Evolutionary conservation across 2,797 vertebrate species (phyloP).

Genomic region (Siniperca obscura): DNA sequence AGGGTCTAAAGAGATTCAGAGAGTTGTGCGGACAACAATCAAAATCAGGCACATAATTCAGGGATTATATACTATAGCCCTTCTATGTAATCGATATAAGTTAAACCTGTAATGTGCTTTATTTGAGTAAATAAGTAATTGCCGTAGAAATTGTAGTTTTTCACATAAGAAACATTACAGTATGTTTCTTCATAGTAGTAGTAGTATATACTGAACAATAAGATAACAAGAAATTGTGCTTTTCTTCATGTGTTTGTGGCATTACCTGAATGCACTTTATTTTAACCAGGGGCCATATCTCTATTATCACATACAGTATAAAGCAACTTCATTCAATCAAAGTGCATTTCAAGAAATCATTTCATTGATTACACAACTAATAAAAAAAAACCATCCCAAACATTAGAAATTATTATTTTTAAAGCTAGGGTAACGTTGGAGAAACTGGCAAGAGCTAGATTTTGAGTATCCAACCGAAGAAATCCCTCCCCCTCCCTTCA

Average conservation of each 20-base stretch:
- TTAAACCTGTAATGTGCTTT: constrained; percentile 18
- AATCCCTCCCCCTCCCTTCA: no score
- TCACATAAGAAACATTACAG: background rate
- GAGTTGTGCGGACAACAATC: constrained; percentile 66
- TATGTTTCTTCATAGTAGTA: background rate
- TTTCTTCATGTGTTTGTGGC: background rate
- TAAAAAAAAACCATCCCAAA: background rate
- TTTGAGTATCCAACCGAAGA: no score
- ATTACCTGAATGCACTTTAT: constrained; percentile 10
- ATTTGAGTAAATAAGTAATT: constrained; percentile 23
- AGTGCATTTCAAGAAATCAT: constrained; percentile 1
- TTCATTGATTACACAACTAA: background rate
- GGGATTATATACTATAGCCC: constrained; percentile 56
- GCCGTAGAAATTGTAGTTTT: constrained; percentile 8
- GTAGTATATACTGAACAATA: background rate
- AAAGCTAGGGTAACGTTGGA: no score
- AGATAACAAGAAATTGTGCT: background rate
- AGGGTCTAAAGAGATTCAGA: constrained; percentile 62
- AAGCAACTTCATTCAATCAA: constrained; percentile 21
- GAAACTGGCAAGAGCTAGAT: no score
- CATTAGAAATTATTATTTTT: background rate
- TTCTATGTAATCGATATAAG: constrained; percentile 35
- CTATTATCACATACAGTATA: background rate
- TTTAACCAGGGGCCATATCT: background rate
- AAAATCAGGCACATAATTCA: constrained; percentile 81